Evolutionary conservation across 2,797 vertebrate genomes (phyloP).

Genomic region (Oreonectes daqikongensis): DNA sequence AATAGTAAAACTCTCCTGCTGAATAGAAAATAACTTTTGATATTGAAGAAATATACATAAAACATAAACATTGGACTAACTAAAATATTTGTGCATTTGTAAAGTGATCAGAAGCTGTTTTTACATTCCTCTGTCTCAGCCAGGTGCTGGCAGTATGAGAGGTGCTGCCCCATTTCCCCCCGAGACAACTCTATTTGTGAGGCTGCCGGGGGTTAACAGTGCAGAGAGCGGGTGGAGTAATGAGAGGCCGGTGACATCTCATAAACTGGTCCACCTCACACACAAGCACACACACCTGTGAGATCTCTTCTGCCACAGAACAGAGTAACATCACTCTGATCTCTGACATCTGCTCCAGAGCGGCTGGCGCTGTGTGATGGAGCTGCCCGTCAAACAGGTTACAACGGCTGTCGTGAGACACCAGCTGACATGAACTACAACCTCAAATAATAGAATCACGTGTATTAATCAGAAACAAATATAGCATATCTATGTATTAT

Average conservation of each 20-base stretch:
- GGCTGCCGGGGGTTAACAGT: slow-evolving; percentile 58
- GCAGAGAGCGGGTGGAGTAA: slow-evolving; percentile 58
- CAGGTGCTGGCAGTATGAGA: slow-evolving; percentile 8
- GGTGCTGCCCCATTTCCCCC: slow-evolving; percentile 36
- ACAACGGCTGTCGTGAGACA: neutral
- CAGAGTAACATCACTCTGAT: slow-evolving; percentile 48
- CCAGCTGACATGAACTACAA: slow-evolving; percentile 3
- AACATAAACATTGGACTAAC: neutral
- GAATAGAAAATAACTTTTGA: too few relatives aligned
- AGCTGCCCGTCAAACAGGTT: slow-evolving; percentile 39
- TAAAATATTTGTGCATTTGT: neutral
- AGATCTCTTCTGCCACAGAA: slow-evolving; percentile 18
- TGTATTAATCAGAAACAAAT: slow-evolving; percentile 37
- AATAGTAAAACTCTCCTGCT: too few relatives aligned
- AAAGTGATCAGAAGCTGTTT: slow-evolving; percentile 13
- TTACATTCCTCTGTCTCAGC: slow-evolving; percentile 28
- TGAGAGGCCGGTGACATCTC: slow-evolving; percentile 56
- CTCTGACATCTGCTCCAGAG: slow-evolving; percentile 35
- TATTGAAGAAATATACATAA: neutral
- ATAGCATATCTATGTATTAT: neutral
- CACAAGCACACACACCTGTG: slow-evolving; percentile 25
- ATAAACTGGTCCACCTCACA: slow-evolving; percentile 52
- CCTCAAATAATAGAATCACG: slow-evolving; percentile 26
- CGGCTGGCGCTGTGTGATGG: slow-evolving; percentile 23
- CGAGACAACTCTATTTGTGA: slow-evolving; percentile 54